Base-by-base conservation (phyloP, 2,888 invertebrate genomes). In the Unio delphinus region DNA sequence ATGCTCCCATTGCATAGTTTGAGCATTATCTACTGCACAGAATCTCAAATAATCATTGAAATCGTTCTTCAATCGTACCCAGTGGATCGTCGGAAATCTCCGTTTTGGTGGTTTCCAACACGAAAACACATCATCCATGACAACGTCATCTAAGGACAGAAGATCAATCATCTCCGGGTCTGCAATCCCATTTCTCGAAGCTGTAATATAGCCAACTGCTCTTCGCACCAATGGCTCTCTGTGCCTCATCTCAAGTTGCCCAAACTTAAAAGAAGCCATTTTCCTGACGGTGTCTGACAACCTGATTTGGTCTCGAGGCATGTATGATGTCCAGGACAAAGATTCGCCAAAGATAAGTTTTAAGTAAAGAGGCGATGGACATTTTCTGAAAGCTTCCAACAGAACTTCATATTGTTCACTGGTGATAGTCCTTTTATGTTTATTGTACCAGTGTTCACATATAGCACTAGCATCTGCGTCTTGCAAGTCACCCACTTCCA, bases 101-200 rank as follows among this genome's bases (percentile, higher is more conserved):
- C 87, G 74, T 23, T 76, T 72, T 4, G 81, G 73, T 15, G 80
- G 79, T n/a, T 72, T 71, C 72, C 78, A 75, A 11, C 74, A 64
- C 5, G 74, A 65, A 28, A 72, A 64, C 20, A 85, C 76, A 34
- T 86, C 86, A 23, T 81, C 82, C 82, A 85, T 85, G 0, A 85
- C 84, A 26, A 76, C 80, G 18, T 86, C 89, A 69, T 91, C 90
- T 56, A 90, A 80, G 4, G 90, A 90, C 30, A 90, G 79, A 4
- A 91, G 74, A 69, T 91, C 95, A 83, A 95, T 90, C 89, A 95
- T 94, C 91, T 96, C 96, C 6, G 94, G 94, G 85, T 95, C 95
- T 28, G 94, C 93, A 62, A 96, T 91, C 3, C 96, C 96, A 86
- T 94, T 93, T 68, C 94, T 92, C 11, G 95, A 93, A 4, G 94